These are phyloP conservation scores for Iselma pallidipennis DNA, from an alignment of 2,888 invertebrate genomes.

Conservation along the genomic window DNA sequence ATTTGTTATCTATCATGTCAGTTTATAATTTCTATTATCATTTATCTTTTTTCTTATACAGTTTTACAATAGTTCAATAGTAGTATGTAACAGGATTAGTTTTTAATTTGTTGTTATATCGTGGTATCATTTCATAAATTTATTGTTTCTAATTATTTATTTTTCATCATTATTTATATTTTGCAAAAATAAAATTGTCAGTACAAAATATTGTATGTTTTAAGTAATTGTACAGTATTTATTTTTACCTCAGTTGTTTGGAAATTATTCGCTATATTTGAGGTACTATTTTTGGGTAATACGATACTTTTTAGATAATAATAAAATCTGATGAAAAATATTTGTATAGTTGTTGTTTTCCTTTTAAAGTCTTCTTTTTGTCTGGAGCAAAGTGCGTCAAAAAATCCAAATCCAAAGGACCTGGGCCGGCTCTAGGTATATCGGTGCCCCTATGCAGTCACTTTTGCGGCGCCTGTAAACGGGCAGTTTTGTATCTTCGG, in stretches of 20 bases:
- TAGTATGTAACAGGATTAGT: not conserved
- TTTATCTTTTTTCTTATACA: not conserved
- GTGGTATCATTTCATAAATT: not conserved
- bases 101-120: not conserved
- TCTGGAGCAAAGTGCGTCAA: no score
- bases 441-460: no score
- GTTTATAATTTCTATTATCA: not conserved
- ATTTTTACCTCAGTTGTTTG: slow-evolving; percentile 12
- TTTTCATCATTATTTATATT: slow-evolving; percentile 37
- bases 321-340: not conserved
- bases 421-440: no score
- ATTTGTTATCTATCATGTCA: not conserved
- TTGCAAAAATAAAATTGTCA: slow-evolving; percentile 6
- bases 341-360: not conserved
- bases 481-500: no score
- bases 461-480: no score
- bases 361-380: no score
- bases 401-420: no score
- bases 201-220: slow-evolving; percentile 21
- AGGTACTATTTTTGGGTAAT: not conserved
- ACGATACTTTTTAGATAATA: not conserved
- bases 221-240: slow-evolving; percentile 25
- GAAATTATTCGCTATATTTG: no score
- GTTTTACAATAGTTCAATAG: not conserved
- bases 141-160: not conserved